Percentiles rank a stretch among this genome's conserved stretches.
Evolutionary conservation across 2,888 invertebrate species (phyloP).

Genomic region (Trissoscelio sp.): DNA sequence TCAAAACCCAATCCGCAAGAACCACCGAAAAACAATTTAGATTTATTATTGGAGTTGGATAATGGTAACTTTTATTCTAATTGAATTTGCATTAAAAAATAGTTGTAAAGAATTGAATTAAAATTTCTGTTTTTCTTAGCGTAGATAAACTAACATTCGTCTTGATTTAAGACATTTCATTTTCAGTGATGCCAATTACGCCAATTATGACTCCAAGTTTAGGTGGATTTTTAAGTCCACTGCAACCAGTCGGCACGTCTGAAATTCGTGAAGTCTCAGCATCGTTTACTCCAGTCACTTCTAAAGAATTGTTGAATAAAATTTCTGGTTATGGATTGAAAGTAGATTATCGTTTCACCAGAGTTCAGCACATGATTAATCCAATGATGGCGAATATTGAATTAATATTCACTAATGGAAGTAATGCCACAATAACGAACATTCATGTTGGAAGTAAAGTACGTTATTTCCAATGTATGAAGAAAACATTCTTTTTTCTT

Average conservation of each 20-base stretch:
- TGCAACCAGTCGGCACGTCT: slow-evolving; percentile 80
- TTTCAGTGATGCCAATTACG: slow-evolving; percentile 86
- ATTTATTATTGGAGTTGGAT: slow-evolving; percentile 93
- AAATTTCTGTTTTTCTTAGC: too few species aligned
- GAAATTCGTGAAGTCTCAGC: slow-evolving; percentile 85
- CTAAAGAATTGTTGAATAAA: slow-evolving; percentile 88
- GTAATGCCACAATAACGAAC: slow-evolving; percentile 86
- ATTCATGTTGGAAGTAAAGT: slow-evolving; percentile 91
- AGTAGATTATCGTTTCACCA: slow-evolving; percentile 88
- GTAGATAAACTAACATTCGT: too few species aligned
- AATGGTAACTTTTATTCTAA: slow-evolving; percentile 84
- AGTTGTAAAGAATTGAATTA: too few species aligned
- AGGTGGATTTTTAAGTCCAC: slow-evolving; percentile 90
- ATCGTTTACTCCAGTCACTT: slow-evolving; percentile 86
- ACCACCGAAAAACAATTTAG: slow-evolving; percentile 89
- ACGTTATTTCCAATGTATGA: slow-evolving; percentile 56
- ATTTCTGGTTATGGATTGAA: slow-evolving; percentile 89
- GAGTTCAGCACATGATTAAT: slow-evolving; percentile 92
- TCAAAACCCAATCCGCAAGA: slow-evolving; percentile 79
- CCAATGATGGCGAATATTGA: slow-evolving; percentile 92
- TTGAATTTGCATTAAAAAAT: too few species aligned
- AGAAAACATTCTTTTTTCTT: neutral
- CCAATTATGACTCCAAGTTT: slow-evolving; percentile 93
- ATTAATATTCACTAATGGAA: slow-evolving; percentile 90
- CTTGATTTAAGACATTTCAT: too few species aligned